Evolutionary conservation across 2,888 invertebrate species (phyloP).

Genomic region (Volucella bombylans): DNA sequence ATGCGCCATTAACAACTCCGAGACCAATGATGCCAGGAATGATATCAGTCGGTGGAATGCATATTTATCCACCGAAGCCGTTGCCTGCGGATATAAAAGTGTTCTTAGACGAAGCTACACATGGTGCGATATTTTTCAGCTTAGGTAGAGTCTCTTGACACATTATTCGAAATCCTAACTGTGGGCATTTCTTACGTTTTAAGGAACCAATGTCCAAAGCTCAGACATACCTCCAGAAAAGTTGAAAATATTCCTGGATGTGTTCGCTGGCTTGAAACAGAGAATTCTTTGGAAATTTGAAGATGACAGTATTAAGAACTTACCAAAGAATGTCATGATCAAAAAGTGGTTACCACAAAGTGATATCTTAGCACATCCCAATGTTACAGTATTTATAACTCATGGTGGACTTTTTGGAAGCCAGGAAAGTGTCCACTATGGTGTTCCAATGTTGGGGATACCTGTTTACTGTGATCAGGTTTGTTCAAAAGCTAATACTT

Average conservation of each 20-base stretch:
- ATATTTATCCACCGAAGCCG: slow-evolving; percentile 70
- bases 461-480: slow-evolving; percentile 91
- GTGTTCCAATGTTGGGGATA: slow-evolving; percentile 88
- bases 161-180: slow-evolving; percentile 79
- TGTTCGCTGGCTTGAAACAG: slow-evolving; percentile 84
- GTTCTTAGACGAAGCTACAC: slow-evolving; percentile 78
- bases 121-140: slow-evolving; percentile 81
- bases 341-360: slow-evolving; percentile 84
- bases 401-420: slow-evolving; percentile 87
- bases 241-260: slow-evolving; percentile 83
- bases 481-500: slow-evolving; percentile 86
- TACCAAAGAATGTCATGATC: slow-evolving; percentile 79
- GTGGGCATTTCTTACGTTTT: no score
- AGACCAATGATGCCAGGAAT: slow-evolving; percentile 74
- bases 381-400: slow-evolving; percentile 83
- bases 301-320: slow-evolving; percentile 59
- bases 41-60: slow-evolving; percentile 76
- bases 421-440: slow-evolving; percentile 90
- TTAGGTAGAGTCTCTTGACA: slow-evolving; percentile 79
- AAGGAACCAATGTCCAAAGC: no score
- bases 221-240: slow-evolving; percentile 78
- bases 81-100: slow-evolving; percentile 76
- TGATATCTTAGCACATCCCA: slow-evolving; percentile 88
- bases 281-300: slow-evolving; percentile 86
- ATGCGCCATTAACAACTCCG: slow-evolving; percentile 73